Base-by-base conservation (phyloP, 2,797 vertebrate genomes). In the Poeciliopsis paucimaculata region DNA sequence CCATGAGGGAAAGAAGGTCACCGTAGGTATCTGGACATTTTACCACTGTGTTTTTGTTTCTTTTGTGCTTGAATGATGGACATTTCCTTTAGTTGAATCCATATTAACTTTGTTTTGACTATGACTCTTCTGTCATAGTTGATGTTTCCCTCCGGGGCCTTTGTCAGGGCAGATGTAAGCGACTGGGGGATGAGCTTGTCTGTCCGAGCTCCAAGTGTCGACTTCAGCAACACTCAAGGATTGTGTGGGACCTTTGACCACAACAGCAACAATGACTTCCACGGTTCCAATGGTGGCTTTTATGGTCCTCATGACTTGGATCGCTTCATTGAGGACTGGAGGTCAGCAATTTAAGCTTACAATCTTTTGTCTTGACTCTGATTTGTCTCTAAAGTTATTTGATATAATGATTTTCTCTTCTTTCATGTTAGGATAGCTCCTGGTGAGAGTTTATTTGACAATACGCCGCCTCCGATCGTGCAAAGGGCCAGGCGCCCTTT, bases 1-100 rank as follows among this genome's bases (percentile, higher is more conserved):
- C 26, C 96, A 96, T 0, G 94, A 96, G 82, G 96, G 95, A 34
- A 96, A 94, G 84, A 97, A 97, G 93, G 93, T 97, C 85, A 97
- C 95, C 76, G 96, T 97, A 95, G 0, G 92, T 89, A 92, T 93
- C 81, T 49, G 5, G 49, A 82, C 53, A 72, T 84, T 89, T 75
- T 57, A 75, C 39, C 73, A 43, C 34, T 12, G 12, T 7, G 12
- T 45, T 70, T 70, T 16, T n/a, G 20, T 0, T 43, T 43, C 23
- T 45, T 45, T n/a, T 7, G 10, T 70, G 23, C 39, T 43, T 66
- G 64, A 18, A 11, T 70, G 11, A 45, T 45, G 11, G 41, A 70
- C 15, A 8, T 45, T 70, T 15, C n/a, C 41, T 70, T 43, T 43
- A 41, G 9, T 11, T 68, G 10, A 26, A 70, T 41, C 66, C 5